Evolutionary conservation across 2,888 invertebrate genomes (phyloP).

Genomic region (Tipula helvola): DNA sequence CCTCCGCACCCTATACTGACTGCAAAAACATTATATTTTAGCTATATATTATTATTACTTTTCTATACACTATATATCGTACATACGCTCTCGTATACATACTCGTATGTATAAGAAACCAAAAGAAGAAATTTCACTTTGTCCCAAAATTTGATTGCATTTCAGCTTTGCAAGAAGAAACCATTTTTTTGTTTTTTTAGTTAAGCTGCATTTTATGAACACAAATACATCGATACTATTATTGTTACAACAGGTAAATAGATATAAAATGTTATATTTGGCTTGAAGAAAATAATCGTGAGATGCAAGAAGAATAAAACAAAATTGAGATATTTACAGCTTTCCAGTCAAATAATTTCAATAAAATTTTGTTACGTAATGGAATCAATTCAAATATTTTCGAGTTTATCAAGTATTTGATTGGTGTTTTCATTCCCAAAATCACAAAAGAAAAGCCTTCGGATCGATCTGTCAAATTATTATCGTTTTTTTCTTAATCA

Average conservation of each 20-base stretch:
- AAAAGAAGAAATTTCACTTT: background rate
- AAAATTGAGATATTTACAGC: background rate
- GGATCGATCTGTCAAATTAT: too few species aligned
- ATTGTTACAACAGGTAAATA: background rate
- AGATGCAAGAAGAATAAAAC: background rate
- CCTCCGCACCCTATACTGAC: background rate
- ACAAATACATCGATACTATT: background rate
- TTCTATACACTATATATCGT: background rate
- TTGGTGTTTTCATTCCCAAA: too few species aligned
- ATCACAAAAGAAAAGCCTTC: too few species aligned
- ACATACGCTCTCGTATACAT: background rate
- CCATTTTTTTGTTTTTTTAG: background rate
- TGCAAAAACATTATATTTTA: background rate
- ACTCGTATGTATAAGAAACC: background rate
- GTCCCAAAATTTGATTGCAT: background rate
- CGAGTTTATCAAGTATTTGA: too few species aligned
- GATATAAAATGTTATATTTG: background rate
- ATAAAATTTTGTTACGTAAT: background rate
- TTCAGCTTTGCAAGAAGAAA: background rate
- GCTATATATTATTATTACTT: background rate
- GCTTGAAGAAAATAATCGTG: background rate
- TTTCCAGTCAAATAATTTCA: background rate
- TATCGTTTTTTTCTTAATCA: too few species aligned
- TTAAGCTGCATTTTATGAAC: background rate
- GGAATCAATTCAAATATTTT: too few species aligned